Conservation (phyloP, 1,140 invertebrate species). For the Leptinotarsa lineolata region DNA sequence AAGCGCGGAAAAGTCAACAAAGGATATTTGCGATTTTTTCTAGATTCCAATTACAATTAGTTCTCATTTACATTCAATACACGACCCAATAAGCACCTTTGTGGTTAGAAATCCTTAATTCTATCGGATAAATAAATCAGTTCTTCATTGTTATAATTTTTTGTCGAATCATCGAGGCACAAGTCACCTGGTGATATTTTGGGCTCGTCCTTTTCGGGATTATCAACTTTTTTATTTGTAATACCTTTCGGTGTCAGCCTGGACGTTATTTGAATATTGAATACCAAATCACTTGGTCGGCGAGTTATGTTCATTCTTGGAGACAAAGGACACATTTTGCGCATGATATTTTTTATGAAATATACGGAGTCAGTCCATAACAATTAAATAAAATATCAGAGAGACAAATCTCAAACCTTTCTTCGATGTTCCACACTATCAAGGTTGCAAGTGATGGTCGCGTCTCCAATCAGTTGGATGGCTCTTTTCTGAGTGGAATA, state of each 20-base stretch:
- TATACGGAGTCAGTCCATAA: too few relatives aligned
- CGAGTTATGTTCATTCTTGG: background rate
- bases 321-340: too few relatives aligned
- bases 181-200: background rate
- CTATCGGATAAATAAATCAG: constrained; percentile 3
- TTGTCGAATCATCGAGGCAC: background rate
- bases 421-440: too few relatives aligned
- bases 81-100: constrained; percentile 1
- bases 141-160: constrained; percentile 3
- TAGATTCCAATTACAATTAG: background rate
- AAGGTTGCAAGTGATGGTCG: too few relatives aligned
- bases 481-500: too few relatives aligned
- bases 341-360: too few relatives aligned
- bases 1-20: background rate
- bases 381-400: too few relatives aligned
- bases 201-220: background rate
- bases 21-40: background rate
- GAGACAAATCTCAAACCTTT: too few relatives aligned
- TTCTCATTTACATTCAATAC: background rate
- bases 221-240: constrained; percentile 3
- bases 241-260: background rate
- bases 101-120: background rate
- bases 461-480: too few relatives aligned
- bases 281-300: background rate
- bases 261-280: background rate